Base-by-base conservation (phyloP, 2,113 vertebrate species). In the Brienomyrus brachyistius region DNA sequence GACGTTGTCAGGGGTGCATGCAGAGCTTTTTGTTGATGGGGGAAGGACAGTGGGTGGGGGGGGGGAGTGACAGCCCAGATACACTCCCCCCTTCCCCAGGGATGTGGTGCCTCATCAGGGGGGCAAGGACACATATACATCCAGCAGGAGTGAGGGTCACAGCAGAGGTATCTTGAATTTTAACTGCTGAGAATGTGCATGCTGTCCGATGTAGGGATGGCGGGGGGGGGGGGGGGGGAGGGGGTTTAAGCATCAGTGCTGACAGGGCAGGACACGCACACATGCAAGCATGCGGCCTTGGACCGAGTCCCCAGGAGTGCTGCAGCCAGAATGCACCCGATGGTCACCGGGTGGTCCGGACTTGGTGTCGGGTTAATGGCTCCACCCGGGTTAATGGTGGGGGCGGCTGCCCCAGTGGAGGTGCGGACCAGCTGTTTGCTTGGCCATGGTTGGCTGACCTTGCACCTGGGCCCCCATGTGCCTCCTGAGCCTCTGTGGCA, bases 1-100 rank as follows among this genome's bases (percentile, higher is more conserved):
- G 93, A 94, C 93, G 91, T 92, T 95, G 95, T 95, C 94, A 94
- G 94, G 93, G 92, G 54, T 59, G 19, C 70, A 43, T 91, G 92
- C 91, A 93, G 92, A 93, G 94, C 94, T 94, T 48, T 48, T 45
- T 84, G 82, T 48, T 91, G 45, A 85, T 89, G 56, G 48, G 27
- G 56, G 56, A n/a, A 23, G 54, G 54, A 59, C 54, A 23, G 54
- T 23, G 52, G 52, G 54, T 8, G 21, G 54, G 52, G 5, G n/a
- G 90, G 91, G 43, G 88, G 89, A 89, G 31, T 90, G 86, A 93
- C 86, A 80, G 50, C 91, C 91, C 92, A 94, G 90, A 92, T 89
- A 93, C 86, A 86, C 11, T 77, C 31, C 13, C 35, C 17, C 35
- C 35, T 40, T 40, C 70, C 15, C 70, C 70, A 19, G 70, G 70